Base-by-base conservation (phyloP, 2,888 invertebrate genomes). In the Hofmannophila pseudospretella region DNA sequence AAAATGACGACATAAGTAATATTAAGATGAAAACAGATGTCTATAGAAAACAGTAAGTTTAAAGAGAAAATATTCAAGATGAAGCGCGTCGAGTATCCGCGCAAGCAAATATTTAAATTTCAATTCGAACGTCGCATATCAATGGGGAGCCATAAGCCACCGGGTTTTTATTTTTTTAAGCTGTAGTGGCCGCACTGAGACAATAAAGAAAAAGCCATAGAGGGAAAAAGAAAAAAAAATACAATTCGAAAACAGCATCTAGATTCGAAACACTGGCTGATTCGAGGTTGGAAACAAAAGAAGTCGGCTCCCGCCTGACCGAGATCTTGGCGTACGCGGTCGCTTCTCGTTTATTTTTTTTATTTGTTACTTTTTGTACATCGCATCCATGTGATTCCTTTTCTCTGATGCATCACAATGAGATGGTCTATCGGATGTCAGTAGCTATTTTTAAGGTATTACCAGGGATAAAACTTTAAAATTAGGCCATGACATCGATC, bases 121-220 rank as follows among this genome's bases (percentile, higher is more conserved):
- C 82, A 81, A 82, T 82, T 77, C 82, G 81, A 82, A 79, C 74
- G 76, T 78, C 80, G 84, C 84, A 86, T 86, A 86, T 85, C 85
- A 86, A 86, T 86, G 85, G 84, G 78, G 81, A 80, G 74, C 84
- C 85, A 86, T 86, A 86, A 86, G 85, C 85, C 85, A 86, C 85
- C 80, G 79, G 72, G 66, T 62, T 71, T 73, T 76, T 75, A 63
- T 66, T 74, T 68, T 78, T 77, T 71, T 73, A 69, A 55, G 67
- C 68, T 64, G 55, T 66, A 54, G 66, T 72, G 77, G 60, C 70
- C 66, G 74, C 72, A 73, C 76, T 74, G 77, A 78, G 80, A 84
- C 82, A 84, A 84, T 84, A 86, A 84, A 81, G 80, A 84, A 84
- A 84, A 82, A 75, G 75, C 72, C 67, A 67, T 67, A 72, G 67